Evolutionary conservation across 2,113 vertebrate genomes (phyloP).

Genomic region (Seriola rivoliana): DNA sequence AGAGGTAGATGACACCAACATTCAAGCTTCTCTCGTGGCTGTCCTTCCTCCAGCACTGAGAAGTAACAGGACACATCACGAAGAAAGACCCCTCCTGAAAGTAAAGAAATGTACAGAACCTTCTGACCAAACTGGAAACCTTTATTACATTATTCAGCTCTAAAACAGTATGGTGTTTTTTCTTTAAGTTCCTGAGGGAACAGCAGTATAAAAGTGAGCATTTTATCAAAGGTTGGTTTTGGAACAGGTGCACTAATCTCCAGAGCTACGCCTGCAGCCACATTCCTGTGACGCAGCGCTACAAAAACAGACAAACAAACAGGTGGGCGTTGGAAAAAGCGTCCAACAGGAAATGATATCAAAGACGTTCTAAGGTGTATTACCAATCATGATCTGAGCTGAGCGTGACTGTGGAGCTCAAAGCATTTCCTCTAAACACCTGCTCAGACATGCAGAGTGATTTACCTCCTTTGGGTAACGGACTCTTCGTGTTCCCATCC

Average conservation of each 20-base stretch:
- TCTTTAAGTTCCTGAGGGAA: neutral
- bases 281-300: slow-evolving; percentile 10
- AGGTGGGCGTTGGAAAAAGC: slow-evolving; percentile 6
- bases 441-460: neutral
- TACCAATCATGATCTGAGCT: neutral
- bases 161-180: neutral
- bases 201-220: neutral
- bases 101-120: neutral
- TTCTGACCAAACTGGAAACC: neutral
- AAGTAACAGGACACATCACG: slow-evolving; percentile 95
- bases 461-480: slow-evolving; percentile 65
- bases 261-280: neutral
- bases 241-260: slow-evolving; percentile 38
- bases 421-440: neutral
- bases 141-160: neutral
- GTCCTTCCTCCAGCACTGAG: slow-evolving; percentile 92
- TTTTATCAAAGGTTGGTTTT: slow-evolving; percentile 5
- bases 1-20: slow-evolving; percentile 82
- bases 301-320: slow-evolving; percentile 22
- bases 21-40: slow-evolving; percentile 92
- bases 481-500: slow-evolving; percentile 15
- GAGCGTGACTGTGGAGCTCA: neutral
- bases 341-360: neutral
- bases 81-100: slow-evolving; percentile 85
- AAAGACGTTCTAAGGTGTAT: neutral